Evolutionary conservation across 2,113 vertebrate species (phyloP).

Genomic region (Tyrannus savana): DNA sequence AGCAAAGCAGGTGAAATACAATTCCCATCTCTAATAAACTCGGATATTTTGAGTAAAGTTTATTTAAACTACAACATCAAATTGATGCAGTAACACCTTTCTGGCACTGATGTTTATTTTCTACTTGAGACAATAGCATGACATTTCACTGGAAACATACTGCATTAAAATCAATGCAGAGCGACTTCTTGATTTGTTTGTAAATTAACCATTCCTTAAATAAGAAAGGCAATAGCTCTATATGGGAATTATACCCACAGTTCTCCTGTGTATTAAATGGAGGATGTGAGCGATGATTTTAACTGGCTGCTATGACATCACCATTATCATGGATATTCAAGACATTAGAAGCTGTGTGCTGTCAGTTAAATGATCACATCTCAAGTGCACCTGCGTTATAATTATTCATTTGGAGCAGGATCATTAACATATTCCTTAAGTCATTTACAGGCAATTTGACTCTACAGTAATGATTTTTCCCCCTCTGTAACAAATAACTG

Average conservation of each 20-base stretch:
- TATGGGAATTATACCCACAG: constrained; percentile 48
- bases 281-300: constrained; percentile 61
- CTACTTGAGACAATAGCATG: neutral
- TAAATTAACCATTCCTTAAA: constrained; percentile 74
- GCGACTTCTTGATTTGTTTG: constrained; percentile 60
- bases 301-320: constrained; percentile 73
- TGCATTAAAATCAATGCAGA: constrained; percentile 47
- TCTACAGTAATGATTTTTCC: constrained; percentile 73
- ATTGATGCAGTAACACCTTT: neutral
- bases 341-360: constrained; percentile 77
- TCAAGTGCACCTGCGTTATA: constrained; percentile 80
- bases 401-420: constrained; percentile 77
- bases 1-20: neutral
- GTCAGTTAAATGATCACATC: constrained; percentile 80
- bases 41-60: neutral
- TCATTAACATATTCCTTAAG: constrained; percentile 80
- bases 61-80: neutral
- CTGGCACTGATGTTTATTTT: constrained; percentile 16
- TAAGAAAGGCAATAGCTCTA: constrained; percentile 54
- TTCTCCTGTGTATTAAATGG: constrained; percentile 70
- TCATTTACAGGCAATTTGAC: constrained; percentile 79
- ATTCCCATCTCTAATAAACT: neutral
- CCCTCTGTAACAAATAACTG: constrained; percentile 76
- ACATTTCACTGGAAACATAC: constrained; percentile 50
- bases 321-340: constrained; percentile 76